phyloP scores from a whole-genome alignment of 1,140 invertebrate genomes.

The Lysiphlebus fabarum region DNA sequence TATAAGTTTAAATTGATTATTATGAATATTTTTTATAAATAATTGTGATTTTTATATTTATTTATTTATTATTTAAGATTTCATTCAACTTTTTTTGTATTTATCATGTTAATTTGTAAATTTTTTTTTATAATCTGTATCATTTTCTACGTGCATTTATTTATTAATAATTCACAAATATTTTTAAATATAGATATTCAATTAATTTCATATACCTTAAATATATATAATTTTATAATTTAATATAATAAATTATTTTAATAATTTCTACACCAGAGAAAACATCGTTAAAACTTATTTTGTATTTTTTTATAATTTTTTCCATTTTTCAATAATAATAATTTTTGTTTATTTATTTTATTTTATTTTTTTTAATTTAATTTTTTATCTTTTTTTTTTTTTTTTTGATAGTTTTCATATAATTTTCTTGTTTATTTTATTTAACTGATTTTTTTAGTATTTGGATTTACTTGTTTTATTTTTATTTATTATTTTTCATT shows the following conservation, averaged over 20 bases:
- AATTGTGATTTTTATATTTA: neutral
- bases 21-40: constrained; percentile 1
- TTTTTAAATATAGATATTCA: constrained; percentile 7
- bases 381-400: constrained; percentile 4
- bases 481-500: constrained; percentile 20
- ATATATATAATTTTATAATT: constrained; percentile 39
- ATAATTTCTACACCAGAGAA: constrained; percentile 50
- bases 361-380: neutral
- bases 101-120: constrained; percentile 11
- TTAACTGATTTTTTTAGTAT: constrained; percentile 16
- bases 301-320: constrained; percentile 34
- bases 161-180: neutral
- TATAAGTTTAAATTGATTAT: constrained; percentile 13
- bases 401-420: constrained; percentile 41
- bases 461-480: neutral
- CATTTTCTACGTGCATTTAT: constrained; percentile 2
- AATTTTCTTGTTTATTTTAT: constrained; percentile 19
- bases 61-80: constrained; percentile 6
- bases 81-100: neutral
- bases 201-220: constrained; percentile 29
- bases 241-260: constrained; percentile 41
- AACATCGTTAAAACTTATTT: constrained; percentile 49
- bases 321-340: constrained; percentile 22
- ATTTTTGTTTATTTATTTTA: neutral
- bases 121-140: neutral